These are phyloP conservation scores for Micoletzkya japonica DNA, from an alignment of 2,888 invertebrate genomes.

Conservation along the genomic window DNA sequence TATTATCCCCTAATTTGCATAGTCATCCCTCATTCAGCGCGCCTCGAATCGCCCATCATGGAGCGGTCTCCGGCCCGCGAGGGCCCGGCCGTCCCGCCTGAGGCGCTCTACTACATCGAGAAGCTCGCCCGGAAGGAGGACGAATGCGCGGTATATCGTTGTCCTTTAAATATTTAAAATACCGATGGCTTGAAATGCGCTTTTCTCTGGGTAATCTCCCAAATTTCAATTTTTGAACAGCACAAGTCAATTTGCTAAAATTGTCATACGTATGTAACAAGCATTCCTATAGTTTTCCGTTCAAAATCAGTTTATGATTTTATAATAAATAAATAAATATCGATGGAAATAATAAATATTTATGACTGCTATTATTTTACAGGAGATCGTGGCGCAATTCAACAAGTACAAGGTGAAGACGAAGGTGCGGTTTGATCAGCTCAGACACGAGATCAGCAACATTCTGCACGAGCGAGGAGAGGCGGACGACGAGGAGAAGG, in stretches of 20 bases:
- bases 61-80: slow-evolving; percentile 21
- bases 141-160: slow-evolving; percentile 15
- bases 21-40: too few relatives aligned
- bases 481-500: slow-evolving; percentile 16
- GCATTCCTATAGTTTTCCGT: not conserved
- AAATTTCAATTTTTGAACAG: not conserved
- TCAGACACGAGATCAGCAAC: slow-evolving; percentile 24
- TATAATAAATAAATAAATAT: too few relatives aligned
- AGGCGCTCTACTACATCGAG: slow-evolving; percentile 27
- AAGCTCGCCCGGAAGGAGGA: slow-evolving; percentile 26
- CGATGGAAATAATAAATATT: not conserved
- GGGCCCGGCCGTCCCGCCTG: slow-evolving; percentile 20
- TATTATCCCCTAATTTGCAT: too few relatives aligned
- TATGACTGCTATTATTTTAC: not conserved
- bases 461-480: slow-evolving; percentile 14
- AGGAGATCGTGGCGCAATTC: slow-evolving; percentile 27
- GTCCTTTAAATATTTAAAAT: not conserved
- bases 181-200: not conserved
- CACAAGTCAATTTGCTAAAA: not conserved
- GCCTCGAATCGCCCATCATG: too few relatives aligned
- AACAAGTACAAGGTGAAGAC: slow-evolving; percentile 30
- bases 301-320: not conserved
- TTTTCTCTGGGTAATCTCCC: not conserved
- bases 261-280: not conserved
- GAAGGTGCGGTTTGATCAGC: slow-evolving; percentile 27